Conservation (phyloP, 1,140 invertebrate genomes). For the Bombus pascuorum region DNA sequence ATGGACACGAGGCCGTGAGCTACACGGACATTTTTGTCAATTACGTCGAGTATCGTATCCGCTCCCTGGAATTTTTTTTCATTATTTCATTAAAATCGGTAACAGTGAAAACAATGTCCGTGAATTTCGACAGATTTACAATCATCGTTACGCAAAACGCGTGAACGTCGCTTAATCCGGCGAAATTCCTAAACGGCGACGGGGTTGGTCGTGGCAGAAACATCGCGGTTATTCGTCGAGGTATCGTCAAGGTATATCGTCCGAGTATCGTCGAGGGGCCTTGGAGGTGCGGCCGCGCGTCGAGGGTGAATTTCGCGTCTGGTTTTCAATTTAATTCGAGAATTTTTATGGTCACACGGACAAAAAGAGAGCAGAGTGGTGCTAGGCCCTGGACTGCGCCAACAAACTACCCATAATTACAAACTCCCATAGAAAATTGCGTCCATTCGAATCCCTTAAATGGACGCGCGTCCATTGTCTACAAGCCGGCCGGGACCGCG, state of each 20-base stretch:
- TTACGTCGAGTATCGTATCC: background rate
- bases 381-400: conserved; percentile 57
- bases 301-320: conserved; percentile 22
- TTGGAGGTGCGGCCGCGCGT: background rate
- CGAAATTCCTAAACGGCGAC: background rate
- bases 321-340: conserved; percentile 75
- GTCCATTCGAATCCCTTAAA: conserved; percentile 81
- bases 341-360: conserved; percentile 74
- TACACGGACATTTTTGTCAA: background rate
- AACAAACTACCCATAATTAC: conserved; percentile 82
- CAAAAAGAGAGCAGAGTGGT: conserved; percentile 58
- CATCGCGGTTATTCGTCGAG: background rate
- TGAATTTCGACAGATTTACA: background rate
- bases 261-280: background rate
- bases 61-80: background rate
- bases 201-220: background rate
- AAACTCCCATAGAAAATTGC: conserved; percentile 82
- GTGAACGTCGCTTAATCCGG: background rate
- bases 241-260: background rate
- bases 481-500: conserved; percentile 56
- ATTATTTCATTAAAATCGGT: background rate
- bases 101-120: background rate
- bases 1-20: background rate
- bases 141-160: background rate
- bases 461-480: conserved; percentile 76